Evolutionary conservation across 2,113 vertebrate species (phyloP), one percentile per base, ranked within the genome.

Genomic region (Salvator merianae): DNA sequence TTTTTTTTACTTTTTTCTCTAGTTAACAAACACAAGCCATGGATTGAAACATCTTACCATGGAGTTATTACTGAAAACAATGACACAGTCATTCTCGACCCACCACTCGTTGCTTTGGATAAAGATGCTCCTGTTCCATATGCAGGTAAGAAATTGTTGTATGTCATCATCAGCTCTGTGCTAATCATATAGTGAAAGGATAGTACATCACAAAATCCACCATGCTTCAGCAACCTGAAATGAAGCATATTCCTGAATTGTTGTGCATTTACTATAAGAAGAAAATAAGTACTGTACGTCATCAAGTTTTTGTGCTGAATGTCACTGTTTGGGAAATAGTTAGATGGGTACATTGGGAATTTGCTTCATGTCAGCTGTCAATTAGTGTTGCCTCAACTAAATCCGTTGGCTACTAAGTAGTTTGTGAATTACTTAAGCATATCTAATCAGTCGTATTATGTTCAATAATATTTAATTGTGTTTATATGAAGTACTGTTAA

Each of bases 21-120:
- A 99, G 98, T 99, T 86, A 99, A 99, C 91, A 99, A 99, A 89
- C 98, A 99, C 94, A 99, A 99, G 86, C 98, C 98, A 2, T 99
- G 98, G 98, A 99, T 99, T 70, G 98, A 99, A 96, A 99, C 98
- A 0, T 99, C 98, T 0, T 99, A 99, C 91, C 98, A 99, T 1
- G 98, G 98, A 79, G 96, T 99, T 90, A 97, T 99, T 93, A 99
- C 98, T 4, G 98, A 99, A 93, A 99, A 99, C 94, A 98, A 98
- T 0, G 97, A 98, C 80, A 95, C 97, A 1, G 98, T 99, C 75
- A 97, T 98, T 91, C 92, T 99, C 91, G 98, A 99, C 89, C 98
- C 98, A 84, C 98, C 98, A 0, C 96, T 99, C 74, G 98, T 99
- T 83, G 98, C 98, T 78, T 94, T 99, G 94, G 98, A 99, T 92